These are phyloP conservation scores for Halichoeres trimaculatus DNA, from an alignment of 2,113 vertebrate species.

Conservation along the genomic window DNA sequence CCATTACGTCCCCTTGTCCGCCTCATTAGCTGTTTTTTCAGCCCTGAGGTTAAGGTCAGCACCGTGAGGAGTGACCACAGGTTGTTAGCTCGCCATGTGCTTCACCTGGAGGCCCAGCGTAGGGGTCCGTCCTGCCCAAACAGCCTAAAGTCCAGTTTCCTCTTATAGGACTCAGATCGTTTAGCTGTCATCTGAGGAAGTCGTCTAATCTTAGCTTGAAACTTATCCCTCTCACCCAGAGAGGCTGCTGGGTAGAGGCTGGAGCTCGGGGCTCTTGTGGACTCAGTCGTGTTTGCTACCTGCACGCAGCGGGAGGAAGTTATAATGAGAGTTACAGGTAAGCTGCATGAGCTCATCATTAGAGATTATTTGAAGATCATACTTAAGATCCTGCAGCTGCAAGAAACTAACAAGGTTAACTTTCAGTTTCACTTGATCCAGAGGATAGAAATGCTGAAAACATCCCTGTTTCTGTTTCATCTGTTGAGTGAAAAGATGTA, in stretches of 20 bases:
- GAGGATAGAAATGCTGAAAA: not conserved
- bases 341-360: conserved; percentile 22
- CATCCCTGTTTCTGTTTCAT: not conserved
- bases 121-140: conserved; percentile 45
- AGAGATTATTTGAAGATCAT: not conserved
- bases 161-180: conserved; percentile 80
- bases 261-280: conserved; percentile 4
- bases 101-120: conserved; percentile 62
- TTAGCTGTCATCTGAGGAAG: conserved; percentile 83
- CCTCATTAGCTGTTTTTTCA: conserved; percentile 25
- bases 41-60: conserved; percentile 18
- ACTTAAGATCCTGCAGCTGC: conserved; percentile 1
- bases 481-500: too few species aligned
- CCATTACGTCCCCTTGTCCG: conserved; percentile 2
- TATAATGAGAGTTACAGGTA: conserved; percentile 81
- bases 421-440: not conserved
- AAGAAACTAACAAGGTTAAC: not conserved
- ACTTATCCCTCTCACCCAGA: conserved; percentile 41
- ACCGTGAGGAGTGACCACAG: not conserved
- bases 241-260: conserved; percentile 41
- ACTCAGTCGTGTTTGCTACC: conserved; percentile 57
- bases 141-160: conserved; percentile 70
- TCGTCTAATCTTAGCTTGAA: conserved; percentile 84
- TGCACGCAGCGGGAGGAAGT: conserved; percentile 54
- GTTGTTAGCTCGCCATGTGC: conserved; percentile 9